phyloP scores from a whole-genome alignment of 2,797 vertebrate species.

The Bryconaethiops microstoma region DNA sequence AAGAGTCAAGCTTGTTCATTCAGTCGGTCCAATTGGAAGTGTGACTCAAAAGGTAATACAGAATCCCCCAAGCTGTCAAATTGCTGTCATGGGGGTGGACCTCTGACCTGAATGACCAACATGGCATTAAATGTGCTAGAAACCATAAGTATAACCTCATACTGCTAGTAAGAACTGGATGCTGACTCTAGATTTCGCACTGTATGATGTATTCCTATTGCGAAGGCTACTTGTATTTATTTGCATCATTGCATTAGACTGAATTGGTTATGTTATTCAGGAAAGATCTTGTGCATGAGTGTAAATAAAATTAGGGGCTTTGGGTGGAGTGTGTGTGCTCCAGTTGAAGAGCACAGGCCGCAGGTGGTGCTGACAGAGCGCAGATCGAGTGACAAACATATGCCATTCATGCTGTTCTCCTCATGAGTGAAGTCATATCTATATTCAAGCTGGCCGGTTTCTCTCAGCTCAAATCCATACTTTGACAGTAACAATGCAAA shows the following conservation, averaged over 20 bases:
- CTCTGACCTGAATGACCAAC: slow-evolving; percentile 15
- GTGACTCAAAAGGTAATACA: background rate
- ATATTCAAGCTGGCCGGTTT: too few species aligned
- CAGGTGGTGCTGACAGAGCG: slow-evolving; percentile 58
- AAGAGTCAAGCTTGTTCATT: slow-evolving; percentile 16
- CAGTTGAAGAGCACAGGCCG: slow-evolving; percentile 33
- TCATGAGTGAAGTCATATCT: background rate
- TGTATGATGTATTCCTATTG: background rate
- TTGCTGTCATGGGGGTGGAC: background rate
- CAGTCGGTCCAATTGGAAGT: background rate
- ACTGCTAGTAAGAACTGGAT: background rate
- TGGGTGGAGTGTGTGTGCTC: background rate
- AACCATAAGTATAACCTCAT: slow-evolving; percentile 3
- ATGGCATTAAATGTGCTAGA: slow-evolving; percentile 1
- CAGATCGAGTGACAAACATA: slow-evolving; percentile 46
- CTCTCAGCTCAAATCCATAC: too few species aligned
- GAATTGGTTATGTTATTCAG: background rate
- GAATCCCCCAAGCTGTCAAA: background rate
- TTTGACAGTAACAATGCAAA: too few species aligned
- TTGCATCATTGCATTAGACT: background rate
- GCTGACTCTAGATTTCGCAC: background rate
- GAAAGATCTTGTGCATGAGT: background rate
- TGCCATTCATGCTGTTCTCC: slow-evolving; percentile 19
- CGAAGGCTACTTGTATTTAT: background rate
- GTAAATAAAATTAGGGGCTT: background rate